phyloP scores from a whole-genome alignment of 2,113 vertebrate species.

The Lates calcarifer region DNA sequence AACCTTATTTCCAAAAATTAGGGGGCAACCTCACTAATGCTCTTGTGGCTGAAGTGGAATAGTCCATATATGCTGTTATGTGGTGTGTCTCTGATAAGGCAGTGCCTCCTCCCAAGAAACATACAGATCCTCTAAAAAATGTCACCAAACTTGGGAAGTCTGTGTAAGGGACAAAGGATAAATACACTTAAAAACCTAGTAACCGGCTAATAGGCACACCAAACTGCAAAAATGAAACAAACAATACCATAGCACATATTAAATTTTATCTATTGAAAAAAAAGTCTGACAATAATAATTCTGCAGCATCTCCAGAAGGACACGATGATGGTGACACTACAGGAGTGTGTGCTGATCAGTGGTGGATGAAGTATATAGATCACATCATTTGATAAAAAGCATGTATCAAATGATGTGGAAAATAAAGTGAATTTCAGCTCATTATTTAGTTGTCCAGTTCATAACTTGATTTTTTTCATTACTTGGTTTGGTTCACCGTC shows the following conservation, averaged over 20 bases:
- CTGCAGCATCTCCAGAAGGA: too few species aligned
- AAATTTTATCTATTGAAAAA: not conserved
- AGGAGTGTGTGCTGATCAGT: not conserved
- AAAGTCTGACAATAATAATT: not conserved
- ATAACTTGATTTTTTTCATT: not conserved
- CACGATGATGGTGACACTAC: too few species aligned
- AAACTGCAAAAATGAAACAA: not conserved
- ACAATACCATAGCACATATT: not conserved
- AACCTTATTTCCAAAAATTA: not conserved
- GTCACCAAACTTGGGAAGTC: too few species aligned
- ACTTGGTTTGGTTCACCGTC: not conserved
- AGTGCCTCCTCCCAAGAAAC: too few species aligned
- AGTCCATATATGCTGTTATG: not conserved
- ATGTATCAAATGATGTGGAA: not conserved
- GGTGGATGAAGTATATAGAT: too few species aligned
- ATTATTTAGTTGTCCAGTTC: not conserved
- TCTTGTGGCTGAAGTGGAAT: not conserved
- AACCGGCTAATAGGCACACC: not conserved
- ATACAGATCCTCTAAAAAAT: too few species aligned
- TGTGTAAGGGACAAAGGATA: too few species aligned
- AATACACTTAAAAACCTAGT: too few species aligned
- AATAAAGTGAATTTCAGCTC: not conserved
- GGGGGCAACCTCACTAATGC: not conserved
- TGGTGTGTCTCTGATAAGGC: too few species aligned
- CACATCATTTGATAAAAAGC: too few species aligned